Percentiles rank a stretch among this genome's conserved stretches.
phyloP scores from a whole-genome alignment of 2,797 vertebrate genomes.

The Champsocephalus esox region DNA sequence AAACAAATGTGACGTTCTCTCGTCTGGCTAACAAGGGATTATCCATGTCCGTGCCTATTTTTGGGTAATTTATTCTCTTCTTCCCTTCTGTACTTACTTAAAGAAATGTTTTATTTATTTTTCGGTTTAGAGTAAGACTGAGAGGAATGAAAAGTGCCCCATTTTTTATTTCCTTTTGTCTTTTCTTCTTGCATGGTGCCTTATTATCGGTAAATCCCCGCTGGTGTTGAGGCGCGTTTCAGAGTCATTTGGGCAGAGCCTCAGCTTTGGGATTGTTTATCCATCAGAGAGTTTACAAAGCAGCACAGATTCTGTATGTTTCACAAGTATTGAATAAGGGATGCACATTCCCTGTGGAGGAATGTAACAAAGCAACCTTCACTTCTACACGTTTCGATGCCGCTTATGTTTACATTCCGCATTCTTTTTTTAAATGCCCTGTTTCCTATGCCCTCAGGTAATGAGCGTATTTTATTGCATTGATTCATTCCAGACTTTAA shows the following conservation, averaged over 20 bases:
- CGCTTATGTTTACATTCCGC: conserved; percentile 21
- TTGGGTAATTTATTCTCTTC: conserved; percentile 10
- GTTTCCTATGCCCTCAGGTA: conserved; percentile 26
- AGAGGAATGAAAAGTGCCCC: conserved; percentile 31
- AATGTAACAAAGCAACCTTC: conserved; percentile 37
- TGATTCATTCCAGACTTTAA: conserved; percentile 41
- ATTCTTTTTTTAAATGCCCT: conserved; percentile 28
- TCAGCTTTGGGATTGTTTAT: conserved; percentile 25
- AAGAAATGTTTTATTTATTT: conserved; percentile 23
- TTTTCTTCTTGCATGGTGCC: conserved; percentile 17
- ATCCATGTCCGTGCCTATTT: conserved; percentile 16
- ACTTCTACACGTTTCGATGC: conserved; percentile 33
- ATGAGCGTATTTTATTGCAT: conserved; percentile 15
- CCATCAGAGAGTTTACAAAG: conserved; percentile 21
- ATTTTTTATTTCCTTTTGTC: conserved; percentile 21
- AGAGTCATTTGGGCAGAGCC: conserved; percentile 14
- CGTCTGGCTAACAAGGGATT: conserved; percentile 38
- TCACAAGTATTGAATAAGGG: conserved; percentile 31
- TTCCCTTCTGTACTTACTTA: background rate
- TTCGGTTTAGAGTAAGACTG: conserved; percentile 1
- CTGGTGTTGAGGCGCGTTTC: conserved; percentile 28
- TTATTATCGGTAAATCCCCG: conserved; percentile 53
- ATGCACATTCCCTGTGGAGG: conserved; percentile 24
- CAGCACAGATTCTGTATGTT: conserved; percentile 28
- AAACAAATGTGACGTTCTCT: conserved; percentile 35